Percentiles rank a stretch among this genome's conserved stretches.
Evolutionary conservation across 2,113 vertebrate genomes (phyloP).

Genomic region (Burhinus oedicnemus): DNA sequence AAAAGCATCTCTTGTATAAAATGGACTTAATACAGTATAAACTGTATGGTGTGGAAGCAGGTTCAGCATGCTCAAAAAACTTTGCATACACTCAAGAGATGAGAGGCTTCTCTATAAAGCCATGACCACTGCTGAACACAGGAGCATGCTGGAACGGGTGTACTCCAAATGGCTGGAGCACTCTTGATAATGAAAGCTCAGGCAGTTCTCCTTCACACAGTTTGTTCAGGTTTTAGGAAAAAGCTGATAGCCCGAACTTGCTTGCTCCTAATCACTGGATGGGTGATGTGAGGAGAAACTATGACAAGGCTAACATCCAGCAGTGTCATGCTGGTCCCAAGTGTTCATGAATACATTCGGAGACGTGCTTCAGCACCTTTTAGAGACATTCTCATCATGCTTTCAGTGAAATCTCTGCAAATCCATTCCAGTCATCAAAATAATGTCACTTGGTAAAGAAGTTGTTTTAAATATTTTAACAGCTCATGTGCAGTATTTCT

Average conservation of each 20-base stretch:
- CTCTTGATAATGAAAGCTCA: background rate
- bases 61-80: background rate
- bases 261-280: background rate
- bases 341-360: background rate
- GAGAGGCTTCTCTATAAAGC: background rate
- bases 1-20: background rate
- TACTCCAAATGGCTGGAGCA: background rate
- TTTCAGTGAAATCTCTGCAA: background rate
- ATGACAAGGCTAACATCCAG: background rate
- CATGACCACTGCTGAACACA: background rate
- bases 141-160: accelerated
- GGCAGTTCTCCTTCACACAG: background rate
- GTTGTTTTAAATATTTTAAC: background rate
- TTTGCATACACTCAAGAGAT: background rate
- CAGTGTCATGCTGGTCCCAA: background rate
- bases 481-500: background rate
- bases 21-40: background rate
- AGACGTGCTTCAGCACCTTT: background rate
- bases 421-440: constrained; percentile 32
- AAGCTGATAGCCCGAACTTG: background rate
- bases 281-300: background rate
- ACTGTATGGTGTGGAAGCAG: background rate
- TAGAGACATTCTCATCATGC: background rate
- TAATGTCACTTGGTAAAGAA: constrained; percentile 14
- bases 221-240: background rate